Evolutionary conservation across 2,888 invertebrate genomes (phyloP).

Genomic region (Amblyjoppa proteus): DNA sequence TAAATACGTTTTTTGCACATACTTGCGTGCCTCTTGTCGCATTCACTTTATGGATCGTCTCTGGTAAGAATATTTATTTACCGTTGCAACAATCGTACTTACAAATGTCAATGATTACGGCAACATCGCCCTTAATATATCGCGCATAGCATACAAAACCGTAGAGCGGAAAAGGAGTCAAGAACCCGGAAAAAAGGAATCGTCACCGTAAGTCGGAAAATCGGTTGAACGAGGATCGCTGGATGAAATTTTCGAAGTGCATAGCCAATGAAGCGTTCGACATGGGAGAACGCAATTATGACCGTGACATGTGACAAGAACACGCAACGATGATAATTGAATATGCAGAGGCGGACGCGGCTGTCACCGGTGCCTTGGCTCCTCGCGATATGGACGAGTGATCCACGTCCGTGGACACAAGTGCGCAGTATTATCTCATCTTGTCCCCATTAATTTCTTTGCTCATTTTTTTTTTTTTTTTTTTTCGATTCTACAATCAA

Average conservation of each 20-base stretch:
- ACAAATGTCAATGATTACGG: too few relatives aligned
- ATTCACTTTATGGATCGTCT: too few relatives aligned
- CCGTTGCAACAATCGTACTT: too few relatives aligned
- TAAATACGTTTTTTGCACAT: too few relatives aligned
- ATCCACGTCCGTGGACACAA: slow-evolving; percentile 26
- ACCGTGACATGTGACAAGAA: slow-evolving; percentile 65
- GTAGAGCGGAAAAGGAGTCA: too few relatives aligned
- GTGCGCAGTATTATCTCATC: slow-evolving; percentile 50
- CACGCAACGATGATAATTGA: slow-evolving; percentile 64
- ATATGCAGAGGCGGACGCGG: slow-evolving; percentile 64
- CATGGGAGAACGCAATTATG: slow-evolving; percentile 56
- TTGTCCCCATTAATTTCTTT: background rate
- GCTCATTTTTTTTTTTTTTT: background rate
- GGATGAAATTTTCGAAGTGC: slow-evolving; percentile 5
- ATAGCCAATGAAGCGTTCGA: slow-evolving; percentile 26
- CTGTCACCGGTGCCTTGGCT: slow-evolving; percentile 48
- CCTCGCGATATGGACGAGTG: slow-evolving; percentile 34
- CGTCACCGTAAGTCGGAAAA: background rate
- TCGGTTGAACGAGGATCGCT: slow-evolving; percentile 17
- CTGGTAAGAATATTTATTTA: too few relatives aligned
- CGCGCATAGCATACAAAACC: too few relatives aligned
- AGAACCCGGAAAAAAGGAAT: background rate
- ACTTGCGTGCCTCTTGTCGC: too few relatives aligned
- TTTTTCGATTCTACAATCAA: slow-evolving; percentile 21
- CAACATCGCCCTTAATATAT: too few relatives aligned